These are phyloP conservation scores for Ctenosaura bakeri DNA, from an alignment of 2,797 vertebrate genomes.

Conservation along the genomic window DNA sequence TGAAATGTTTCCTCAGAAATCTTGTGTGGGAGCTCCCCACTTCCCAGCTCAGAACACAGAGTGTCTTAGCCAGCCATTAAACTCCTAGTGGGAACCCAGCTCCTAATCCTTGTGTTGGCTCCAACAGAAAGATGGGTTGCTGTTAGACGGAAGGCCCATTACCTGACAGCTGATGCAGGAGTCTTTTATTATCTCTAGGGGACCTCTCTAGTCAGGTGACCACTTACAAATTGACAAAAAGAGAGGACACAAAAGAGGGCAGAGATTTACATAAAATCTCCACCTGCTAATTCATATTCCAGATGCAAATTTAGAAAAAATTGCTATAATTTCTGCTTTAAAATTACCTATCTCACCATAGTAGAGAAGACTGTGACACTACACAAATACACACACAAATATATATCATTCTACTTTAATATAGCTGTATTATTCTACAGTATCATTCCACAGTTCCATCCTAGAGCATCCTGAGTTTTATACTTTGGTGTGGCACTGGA, in stretches of 20 bases:
- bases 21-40: not conserved
- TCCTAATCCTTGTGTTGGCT: not conserved
- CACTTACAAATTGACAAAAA: not conserved
- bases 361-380: not conserved
- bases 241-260: not conserved
- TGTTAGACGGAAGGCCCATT: not conserved
- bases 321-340: too few relatives aligned
- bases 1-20: not conserved
- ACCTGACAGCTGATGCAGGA: not conserved
- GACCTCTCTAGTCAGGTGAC: not conserved
- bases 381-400: too few relatives aligned
- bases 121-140: not conserved
- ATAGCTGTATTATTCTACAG: too few relatives aligned
- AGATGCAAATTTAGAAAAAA: not conserved
- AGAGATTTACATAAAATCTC: not conserved
- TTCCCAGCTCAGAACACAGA: not conserved
- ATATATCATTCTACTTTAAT: too few relatives aligned
- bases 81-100: not conserved
- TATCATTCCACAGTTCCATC: too few relatives aligned
- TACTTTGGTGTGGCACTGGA: too few relatives aligned
- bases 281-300: not conserved
- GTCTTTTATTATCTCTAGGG: not conserved
- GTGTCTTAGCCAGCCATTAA: not conserved
- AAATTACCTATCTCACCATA: not conserved
- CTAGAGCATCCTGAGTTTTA: too few relatives aligned